Evolutionary conservation across 2,797 vertebrate genomes (phyloP).

Genomic region (Aulostomus chinensis): DNA sequence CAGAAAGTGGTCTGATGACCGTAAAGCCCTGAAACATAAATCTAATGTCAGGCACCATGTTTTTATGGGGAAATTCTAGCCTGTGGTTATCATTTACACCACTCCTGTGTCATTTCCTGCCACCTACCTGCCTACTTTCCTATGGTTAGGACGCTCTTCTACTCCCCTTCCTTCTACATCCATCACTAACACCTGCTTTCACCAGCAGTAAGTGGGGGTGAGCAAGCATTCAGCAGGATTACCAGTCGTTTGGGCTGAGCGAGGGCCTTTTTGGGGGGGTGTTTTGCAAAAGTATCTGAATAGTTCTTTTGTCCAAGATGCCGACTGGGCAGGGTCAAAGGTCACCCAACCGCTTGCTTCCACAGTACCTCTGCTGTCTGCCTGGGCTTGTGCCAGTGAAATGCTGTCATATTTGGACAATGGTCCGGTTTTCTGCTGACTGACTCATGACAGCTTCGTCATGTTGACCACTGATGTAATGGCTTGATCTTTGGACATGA

Average conservation of each 20-base stretch:
- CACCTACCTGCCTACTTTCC: neutral
- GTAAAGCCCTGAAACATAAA: too few species aligned
- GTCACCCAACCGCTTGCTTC: conserved; percentile 54
- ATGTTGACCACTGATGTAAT: conserved; percentile 50
- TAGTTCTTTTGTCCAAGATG: conserved; percentile 58
- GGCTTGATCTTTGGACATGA: conserved; percentile 40
- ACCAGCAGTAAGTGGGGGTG: conserved; percentile 2
- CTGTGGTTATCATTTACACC: conserved; percentile 22
- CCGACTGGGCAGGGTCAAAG: conserved; percentile 70
- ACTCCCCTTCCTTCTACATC: neutral
- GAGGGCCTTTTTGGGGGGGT: conserved; percentile 22
- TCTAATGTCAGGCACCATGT: conserved; percentile 20
- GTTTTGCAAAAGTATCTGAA: conserved; percentile 58
- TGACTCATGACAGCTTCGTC: conserved; percentile 62
- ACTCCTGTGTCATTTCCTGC: neutral
- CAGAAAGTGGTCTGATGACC: too few species aligned
- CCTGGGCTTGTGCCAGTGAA: conserved; percentile 52
- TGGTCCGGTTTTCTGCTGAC: conserved; percentile 49
- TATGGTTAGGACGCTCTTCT: neutral
- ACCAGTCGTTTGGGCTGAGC: conserved; percentile 20
- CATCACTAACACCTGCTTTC: too few species aligned
- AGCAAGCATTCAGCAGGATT: conserved; percentile 28
- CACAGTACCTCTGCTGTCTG: conserved; percentile 63
- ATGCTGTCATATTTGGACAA: conserved; percentile 66
- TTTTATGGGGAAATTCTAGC: conserved; percentile 27